Percentiles rank a stretch among this genome's conserved stretches.
phyloP scores from a whole-genome alignment of 2,113 vertebrate genomes.

The Burhinus oedicnemus region DNA sequence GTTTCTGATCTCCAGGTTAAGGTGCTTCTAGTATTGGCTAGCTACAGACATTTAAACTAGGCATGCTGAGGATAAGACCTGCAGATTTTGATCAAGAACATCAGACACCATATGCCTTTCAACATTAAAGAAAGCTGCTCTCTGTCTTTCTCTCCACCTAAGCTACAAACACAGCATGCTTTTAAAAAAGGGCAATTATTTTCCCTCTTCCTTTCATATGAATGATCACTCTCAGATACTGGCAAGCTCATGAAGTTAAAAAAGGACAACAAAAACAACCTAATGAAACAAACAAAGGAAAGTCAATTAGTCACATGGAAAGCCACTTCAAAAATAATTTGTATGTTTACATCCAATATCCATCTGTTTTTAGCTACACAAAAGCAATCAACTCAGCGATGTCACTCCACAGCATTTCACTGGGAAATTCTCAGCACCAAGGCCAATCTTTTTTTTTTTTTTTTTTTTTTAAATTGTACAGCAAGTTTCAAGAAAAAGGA shows the following conservation, averaged over 20 bases:
- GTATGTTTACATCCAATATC: not conserved
- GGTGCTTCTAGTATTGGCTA: not conserved
- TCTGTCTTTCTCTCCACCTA: not conserved
- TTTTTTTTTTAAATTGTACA: not conserved
- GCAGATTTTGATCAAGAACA: not conserved
- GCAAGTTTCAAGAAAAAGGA: not conserved
- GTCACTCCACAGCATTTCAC: not conserved
- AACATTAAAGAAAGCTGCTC: not conserved
- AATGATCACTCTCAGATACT: not conserved
- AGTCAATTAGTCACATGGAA: not conserved
- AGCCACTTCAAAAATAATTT: not conserved
- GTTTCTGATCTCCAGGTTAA: not conserved
- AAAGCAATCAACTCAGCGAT: not conserved
- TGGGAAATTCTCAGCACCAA: not conserved
- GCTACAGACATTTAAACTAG: not conserved
- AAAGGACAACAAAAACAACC: not conserved
- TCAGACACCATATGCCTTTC: not conserved
- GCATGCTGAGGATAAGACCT: not conserved
- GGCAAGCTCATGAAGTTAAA: not conserved
- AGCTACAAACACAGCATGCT: not conserved
- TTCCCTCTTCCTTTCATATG: not conserved
- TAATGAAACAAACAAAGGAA: not conserved
- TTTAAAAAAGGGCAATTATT: not conserved
- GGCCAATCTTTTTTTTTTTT: not conserved
- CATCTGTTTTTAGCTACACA: slow-evolving; percentile 4